Evolutionary conservation across 1,140 invertebrate species (phyloP), one percentile per base, ranked within the genome.

Genomic region (Ruditapes philippinarum): DNA sequence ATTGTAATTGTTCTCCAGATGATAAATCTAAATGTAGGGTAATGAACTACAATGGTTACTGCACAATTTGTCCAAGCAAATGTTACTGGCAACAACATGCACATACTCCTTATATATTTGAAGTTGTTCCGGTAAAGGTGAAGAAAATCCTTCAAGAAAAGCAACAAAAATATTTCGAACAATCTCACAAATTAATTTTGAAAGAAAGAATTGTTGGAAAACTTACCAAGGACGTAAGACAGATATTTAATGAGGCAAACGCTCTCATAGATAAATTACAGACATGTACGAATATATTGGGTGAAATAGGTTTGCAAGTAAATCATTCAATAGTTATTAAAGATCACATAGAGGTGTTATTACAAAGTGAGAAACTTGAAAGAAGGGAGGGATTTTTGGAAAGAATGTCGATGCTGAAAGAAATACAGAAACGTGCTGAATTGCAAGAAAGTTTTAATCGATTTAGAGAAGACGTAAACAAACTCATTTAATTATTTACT

Each of bases 261-360:
- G 42, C 25, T 19, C 49, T 45, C n/a, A 70, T 91, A 40, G 33
- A 62, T 1, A 17, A 28, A 38, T 49, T 89, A 22, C 12, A 36
- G 17, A 25, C 22, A 22, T 89, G 88, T 45, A 89, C 54, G 40
- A 57, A 42, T 0, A 17, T 45, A 83, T 57, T 89, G n/a, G 42
- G 74, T 42, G 54, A 82, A 68, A 89, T 76, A 60, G 88, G 70
- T 28, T 28, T 89, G 33, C 22, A 49, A n/a, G 78, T 33, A 25
- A 81, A 89, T 49, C 79, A 79, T n/a, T 60, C 86, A 12, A 28
- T 89, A 0, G 36, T 42, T 0, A 40, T 74, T 25, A 33, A 38
- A 42, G 79, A 89, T 33, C 80, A 89, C 25, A 83, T 89, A 22
- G 70, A 89, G 12, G 28, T 89, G 1, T 25, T 89, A 51, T 76